Conservation (phyloP, 2,888 invertebrate species). For the Griposia aprilina region DNA sequence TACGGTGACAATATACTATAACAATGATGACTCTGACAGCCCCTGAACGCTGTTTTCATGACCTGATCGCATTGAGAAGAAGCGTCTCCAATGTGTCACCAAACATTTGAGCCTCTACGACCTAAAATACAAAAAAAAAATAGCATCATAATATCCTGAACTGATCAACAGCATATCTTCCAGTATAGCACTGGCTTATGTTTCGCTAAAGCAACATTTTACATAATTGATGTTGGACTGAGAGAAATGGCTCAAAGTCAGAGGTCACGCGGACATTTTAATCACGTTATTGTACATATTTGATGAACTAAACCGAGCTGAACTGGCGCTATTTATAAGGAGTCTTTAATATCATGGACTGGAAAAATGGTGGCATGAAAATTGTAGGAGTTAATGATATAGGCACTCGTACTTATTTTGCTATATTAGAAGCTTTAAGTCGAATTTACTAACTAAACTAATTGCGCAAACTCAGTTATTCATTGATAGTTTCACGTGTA, state of each 20-base stretch:
- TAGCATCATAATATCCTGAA: constrained; percentile 1
- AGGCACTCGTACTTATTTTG: background rate
- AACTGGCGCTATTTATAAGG: constrained; percentile 29
- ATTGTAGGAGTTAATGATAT: background rate
- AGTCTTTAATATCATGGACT: constrained; percentile 12
- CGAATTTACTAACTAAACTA: too few species aligned
- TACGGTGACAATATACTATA: too few species aligned
- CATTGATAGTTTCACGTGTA: too few species aligned
- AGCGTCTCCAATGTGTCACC: too few species aligned
- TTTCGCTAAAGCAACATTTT: constrained; percentile 60
- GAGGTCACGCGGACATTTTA: constrained; percentile 62
- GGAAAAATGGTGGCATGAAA: background rate
- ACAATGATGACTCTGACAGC: too few species aligned
- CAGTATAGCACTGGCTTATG: constrained; percentile 39
- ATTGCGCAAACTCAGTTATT: too few species aligned
- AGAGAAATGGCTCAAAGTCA: constrained; percentile 62
- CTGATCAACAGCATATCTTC: constrained; percentile 48
- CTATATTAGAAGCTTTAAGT: background rate
- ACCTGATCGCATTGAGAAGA: too few species aligned
- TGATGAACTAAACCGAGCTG: constrained; percentile 37
- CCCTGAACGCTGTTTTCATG: too few species aligned
- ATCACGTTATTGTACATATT: constrained; percentile 64
- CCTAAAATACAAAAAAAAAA: background rate
- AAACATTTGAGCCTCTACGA: too few species aligned
- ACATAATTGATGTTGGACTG: constrained; percentile 65